Percentiles rank a stretch among this genome's conserved stretches.
Evolutionary conservation across 1,140 invertebrate genomes (phyloP).

Genomic region (Drosophila ironensis): DNA sequence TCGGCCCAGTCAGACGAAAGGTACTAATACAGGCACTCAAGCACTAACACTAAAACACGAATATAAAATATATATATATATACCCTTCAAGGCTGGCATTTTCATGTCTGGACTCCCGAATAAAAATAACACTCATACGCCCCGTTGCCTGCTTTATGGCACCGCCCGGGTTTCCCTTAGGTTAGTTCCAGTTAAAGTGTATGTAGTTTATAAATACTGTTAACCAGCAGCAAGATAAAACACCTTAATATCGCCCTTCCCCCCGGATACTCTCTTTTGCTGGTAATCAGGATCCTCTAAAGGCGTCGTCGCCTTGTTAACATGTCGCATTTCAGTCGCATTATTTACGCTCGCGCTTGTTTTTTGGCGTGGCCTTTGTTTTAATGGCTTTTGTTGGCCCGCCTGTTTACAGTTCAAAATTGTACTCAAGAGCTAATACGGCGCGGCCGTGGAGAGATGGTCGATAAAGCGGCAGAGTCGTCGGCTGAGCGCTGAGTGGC

Average conservation of each 20-base stretch:
- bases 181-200: background rate
- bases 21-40: conserved; percentile 25
- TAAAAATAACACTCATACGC: conserved; percentile 41
- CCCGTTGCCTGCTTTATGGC: conserved; percentile 18
- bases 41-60: conserved; percentile 1
- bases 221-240: conserved; percentile 1
- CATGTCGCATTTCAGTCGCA: conserved; percentile 65
- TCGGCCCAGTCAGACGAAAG: conserved; percentile 31
- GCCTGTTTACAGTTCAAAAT: conserved; percentile 66
- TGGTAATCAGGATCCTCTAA: conserved; percentile 35
- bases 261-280: background rate
- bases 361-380: conserved; percentile 50
- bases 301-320: conserved; percentile 66
- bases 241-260: background rate
- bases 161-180: background rate
- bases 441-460: conserved; percentile 45
- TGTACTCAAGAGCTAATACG: conserved; percentile 66
- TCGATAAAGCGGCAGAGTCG: conserved; percentile 51
- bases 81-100: conserved; percentile 36
- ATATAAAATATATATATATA: conserved; percentile 1
- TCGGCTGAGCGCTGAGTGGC: conserved; percentile 36
- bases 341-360: conserved; percentile 52
- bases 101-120: conserved; percentile 43
- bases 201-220: conserved; percentile 45
- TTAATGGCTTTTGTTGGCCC: conserved; percentile 45